These are phyloP conservation scores for Drosophila leontia DNA, from an alignment of 1,140 invertebrate species.

Conservation along the genomic window DNA sequence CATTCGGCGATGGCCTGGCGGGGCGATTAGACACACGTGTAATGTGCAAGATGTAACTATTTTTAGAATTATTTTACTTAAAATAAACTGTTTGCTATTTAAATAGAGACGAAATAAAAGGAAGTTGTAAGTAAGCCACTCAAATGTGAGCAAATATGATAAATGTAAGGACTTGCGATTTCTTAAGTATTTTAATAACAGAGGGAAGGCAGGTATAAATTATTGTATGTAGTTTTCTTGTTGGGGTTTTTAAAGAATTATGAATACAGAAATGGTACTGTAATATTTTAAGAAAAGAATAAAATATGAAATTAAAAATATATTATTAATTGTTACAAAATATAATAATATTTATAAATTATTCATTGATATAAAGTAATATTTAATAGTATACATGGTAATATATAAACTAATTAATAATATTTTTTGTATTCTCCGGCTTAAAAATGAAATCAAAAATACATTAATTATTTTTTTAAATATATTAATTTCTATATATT, in stretches of 20 bases:
- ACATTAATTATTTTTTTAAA: no score
- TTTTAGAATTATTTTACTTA: constrained; percentile 59
- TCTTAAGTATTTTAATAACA: no score
- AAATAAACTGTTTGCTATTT: constrained; percentile 55
- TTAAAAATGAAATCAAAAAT: no score
- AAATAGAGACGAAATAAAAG: constrained; percentile 36
- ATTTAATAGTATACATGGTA: background rate
- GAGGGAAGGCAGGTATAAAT: no score
- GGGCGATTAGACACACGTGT: constrained; percentile 63
- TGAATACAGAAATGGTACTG: background rate
- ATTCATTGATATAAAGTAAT: background rate
- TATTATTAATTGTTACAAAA: no score
- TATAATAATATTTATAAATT: background rate
- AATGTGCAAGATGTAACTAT: constrained; percentile 49
- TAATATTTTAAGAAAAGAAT: background rate
- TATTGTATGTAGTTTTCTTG: no score
- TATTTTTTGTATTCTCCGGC: no score
- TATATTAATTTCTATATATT: no score
- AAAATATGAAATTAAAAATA: background rate
- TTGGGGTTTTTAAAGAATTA: background rate
- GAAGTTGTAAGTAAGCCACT: background rate
- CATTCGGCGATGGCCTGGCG: constrained; percentile 24
- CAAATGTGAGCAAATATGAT: background rate
- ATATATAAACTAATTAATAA: background rate
- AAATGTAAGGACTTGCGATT: no score